Conservation (phyloP, 2,888 invertebrate genomes). For the Endotricha flammealis region DNA sequence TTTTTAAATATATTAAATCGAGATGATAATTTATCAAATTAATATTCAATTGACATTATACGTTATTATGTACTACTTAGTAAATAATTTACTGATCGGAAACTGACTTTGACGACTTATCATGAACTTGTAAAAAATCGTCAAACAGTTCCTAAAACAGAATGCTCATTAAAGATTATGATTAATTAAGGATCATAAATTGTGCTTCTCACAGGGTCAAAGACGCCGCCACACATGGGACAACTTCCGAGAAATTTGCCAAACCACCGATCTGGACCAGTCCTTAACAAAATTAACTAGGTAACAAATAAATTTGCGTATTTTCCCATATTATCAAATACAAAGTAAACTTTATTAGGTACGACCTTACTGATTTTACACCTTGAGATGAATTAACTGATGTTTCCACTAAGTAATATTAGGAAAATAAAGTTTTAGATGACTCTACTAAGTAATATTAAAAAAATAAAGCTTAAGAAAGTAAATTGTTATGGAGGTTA, state of each 20-base stretch:
- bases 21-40: too few relatives aligned
- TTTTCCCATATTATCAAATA: constrained; percentile 1
- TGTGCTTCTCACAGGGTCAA: constrained; percentile 36
- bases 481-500: too few relatives aligned
- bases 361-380: too few relatives aligned
- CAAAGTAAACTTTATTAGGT: neutral
- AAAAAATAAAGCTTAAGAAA: too few relatives aligned
- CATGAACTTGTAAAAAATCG: constrained; percentile 1
- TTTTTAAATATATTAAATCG: too few relatives aligned
- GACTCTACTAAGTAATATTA: too few relatives aligned
- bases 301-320: neutral
- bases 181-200: constrained; percentile 63
- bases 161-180: constrained; percentile 48
- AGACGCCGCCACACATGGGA: constrained; percentile 41
- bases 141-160: constrained; percentile 16
- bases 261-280: constrained; percentile 10
- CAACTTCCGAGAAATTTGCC: constrained; percentile 52
- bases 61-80: too few relatives aligned
- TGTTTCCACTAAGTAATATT: too few relatives aligned
- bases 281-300: constrained; percentile 1
- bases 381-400: too few relatives aligned
- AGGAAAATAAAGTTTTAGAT: too few relatives aligned
- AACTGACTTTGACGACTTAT: constrained; percentile 2
- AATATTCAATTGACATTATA: neutral
- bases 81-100: neutral